Base-by-base conservation (phyloP, 2,888 invertebrate species). In the Anoplius nigerrimus region DNA sequence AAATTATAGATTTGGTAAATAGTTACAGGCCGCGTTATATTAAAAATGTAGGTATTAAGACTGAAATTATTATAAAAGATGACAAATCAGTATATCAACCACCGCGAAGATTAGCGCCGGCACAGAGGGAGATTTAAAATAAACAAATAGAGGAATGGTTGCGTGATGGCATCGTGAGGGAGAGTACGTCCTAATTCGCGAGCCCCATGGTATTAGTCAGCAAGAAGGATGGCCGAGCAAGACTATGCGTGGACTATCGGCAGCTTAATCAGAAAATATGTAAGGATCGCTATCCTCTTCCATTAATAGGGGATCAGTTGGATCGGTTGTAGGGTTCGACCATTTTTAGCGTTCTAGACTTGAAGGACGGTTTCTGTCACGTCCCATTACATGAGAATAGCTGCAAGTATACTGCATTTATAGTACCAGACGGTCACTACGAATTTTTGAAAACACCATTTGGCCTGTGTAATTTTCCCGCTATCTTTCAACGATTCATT, bases 171-270 rank as follows among this genome's bases (percentile, higher is more conserved):
- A 81, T 86, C 2, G 76, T 84, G 11, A 72, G 78, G 55, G 74
- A 64, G 13, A 79, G 82, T 46, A 57, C 22, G 1, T 86, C 84
- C 0, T 84, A 84, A 18, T 87, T 80, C 62, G 76, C 86, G 0
- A 84, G 83, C 66, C 79, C 81, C 0, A 60, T 84, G 0, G 78
- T 82, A 2, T 22, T 86, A 6, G 77, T 81, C 0, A 71, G 62
- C 18, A 62, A 84, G 45, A 82, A 83, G 66, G 68, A 80, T 13
- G 77, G 77, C 0, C 51, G 63, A 0, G 63, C 46, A 13, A 54
- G 81, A 21, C 34, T 84, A 0, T 89, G 88, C 62, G 78, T 89
- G 0, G 89, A 89, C 69, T 90, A 85, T 65, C 62, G 89, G 16
- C 62, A 74, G 21, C 34, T 88, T 2, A 89, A 89, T 69, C 61